A percentile compares a stretch with the other conserved stretches of the same genome.
phyloP scores from a whole-genome alignment of 2,888 invertebrate species.

The Cryptocephalus moraei region DNA sequence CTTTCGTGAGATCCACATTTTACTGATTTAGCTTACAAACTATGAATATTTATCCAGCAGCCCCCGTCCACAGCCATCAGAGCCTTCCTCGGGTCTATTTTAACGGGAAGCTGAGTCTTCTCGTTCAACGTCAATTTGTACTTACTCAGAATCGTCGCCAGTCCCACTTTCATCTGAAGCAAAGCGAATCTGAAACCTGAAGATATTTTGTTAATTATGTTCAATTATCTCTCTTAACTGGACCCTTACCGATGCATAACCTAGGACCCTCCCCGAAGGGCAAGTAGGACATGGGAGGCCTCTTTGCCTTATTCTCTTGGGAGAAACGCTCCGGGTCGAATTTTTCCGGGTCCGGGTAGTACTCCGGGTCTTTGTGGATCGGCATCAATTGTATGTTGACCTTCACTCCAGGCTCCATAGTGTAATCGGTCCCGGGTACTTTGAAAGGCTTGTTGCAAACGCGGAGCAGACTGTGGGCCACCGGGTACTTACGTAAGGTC shows the following conservation, averaged over 20 bases:
- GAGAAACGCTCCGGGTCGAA: conserved; percentile 53
- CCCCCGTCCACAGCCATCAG: too few relatives aligned
- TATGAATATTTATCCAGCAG: too few relatives aligned
- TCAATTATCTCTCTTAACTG: too few relatives aligned
- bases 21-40: too few relatives aligned
- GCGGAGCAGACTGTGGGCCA: conserved; percentile 9
- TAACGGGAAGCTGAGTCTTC: too few relatives aligned
- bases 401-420: conserved; percentile 10
- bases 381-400: conserved; percentile 5
- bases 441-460: conserved; percentile 13
- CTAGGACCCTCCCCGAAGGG: conserved; percentile 49
- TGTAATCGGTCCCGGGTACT: conserved; percentile 11
- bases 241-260: conserved; percentile 41
- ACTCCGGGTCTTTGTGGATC: conserved; percentile 16
- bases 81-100: too few relatives aligned
- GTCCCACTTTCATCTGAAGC: background rate
- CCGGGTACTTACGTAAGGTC: conserved; percentile 15
- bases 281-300: conserved; percentile 10
- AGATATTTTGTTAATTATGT: background rate
- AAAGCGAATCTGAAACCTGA: background rate
- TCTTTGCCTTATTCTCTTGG: conserved; percentile 36
- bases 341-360: conserved; percentile 44
- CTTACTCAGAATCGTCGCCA: background rate
- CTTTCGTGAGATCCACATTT: too few relatives aligned
- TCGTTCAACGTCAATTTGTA: conserved; percentile 1